Evolutionary conservation across 2,888 invertebrate genomes (phyloP).

Genomic region (Dichetophora obliterata): DNA sequence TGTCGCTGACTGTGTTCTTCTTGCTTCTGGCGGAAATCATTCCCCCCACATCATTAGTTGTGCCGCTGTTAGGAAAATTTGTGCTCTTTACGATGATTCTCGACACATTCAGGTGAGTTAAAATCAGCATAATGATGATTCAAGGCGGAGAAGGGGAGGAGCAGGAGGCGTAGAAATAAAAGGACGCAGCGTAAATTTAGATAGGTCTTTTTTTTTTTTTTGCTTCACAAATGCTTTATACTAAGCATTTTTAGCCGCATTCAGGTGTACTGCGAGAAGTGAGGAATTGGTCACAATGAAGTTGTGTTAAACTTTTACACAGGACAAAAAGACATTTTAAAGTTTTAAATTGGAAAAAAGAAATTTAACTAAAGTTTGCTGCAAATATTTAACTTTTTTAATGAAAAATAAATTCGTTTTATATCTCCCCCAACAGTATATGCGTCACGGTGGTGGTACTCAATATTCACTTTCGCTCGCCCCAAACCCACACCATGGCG

Average conservation of each 20-base stretch:
- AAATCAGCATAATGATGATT: conserved; percentile 5
- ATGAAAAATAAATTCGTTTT: background rate
- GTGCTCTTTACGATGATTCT: conserved; percentile 96
- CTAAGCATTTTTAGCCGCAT: background rate
- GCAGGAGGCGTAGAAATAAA: no score
- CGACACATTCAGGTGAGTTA: conserved; percentile 88
- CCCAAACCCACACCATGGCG: conserved; percentile 98
- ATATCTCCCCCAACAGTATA: conserved; percentile 76
- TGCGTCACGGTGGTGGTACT: conserved; percentile 96
- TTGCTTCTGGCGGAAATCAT: conserved; percentile 89
- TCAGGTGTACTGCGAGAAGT: background rate
- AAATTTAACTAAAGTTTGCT: no score
- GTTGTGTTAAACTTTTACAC: background rate
- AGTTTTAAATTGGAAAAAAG: no score
- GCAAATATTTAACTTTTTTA: background rate
- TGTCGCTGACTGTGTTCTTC: conserved; percentile 97
- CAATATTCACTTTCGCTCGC: conserved; percentile 98
- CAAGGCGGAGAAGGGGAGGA: background rate
- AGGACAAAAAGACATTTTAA: background rate
- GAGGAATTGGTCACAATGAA: background rate
- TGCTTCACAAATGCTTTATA: no score
- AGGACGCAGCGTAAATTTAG: no score
- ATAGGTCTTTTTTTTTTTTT: no score
- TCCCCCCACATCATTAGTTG: conserved; percentile 92
- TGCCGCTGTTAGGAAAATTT: conserved; percentile 93